phyloP scores from a whole-genome alignment of 2,797 vertebrate genomes.

The Gallirallus australis region DNA sequence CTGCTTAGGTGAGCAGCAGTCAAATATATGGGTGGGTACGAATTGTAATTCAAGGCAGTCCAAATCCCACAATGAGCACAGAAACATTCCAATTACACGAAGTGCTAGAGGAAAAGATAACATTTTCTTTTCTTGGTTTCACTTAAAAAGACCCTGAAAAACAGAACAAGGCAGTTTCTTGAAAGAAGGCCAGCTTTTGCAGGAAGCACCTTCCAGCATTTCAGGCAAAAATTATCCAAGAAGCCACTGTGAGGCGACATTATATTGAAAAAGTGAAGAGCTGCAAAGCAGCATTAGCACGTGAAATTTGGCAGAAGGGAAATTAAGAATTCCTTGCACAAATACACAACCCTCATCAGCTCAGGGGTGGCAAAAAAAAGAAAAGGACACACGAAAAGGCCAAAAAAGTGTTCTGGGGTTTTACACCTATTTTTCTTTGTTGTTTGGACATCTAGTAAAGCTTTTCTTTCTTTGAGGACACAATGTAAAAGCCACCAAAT shows the following conservation, averaged over 20 bases:
- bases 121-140: constrained; percentile 34
- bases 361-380: background rate
- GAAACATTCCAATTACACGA: constrained; percentile 2
- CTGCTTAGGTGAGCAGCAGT: background rate
- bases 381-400: background rate
- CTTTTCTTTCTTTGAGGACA: background rate
- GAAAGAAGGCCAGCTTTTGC: constrained; percentile 3
- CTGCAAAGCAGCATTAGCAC: background rate
- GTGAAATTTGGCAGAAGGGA: background rate
- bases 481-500: background rate
- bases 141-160: background rate
- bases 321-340: constrained; percentile 9
- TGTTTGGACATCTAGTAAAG: background rate
- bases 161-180: constrained; percentile 3
- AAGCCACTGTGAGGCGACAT: constrained; percentile 57
- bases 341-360: background rate
- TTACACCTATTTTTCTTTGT: background rate
- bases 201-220: background rate
- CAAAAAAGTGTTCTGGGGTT: background rate
- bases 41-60: constrained; percentile 29
- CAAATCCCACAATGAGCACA: background rate
- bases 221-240: constrained; percentile 29
- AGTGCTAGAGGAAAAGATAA: constrained; percentile 30
- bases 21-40: background rate
- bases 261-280: constrained; percentile 7